These are phyloP conservation scores for Cotesia vestalis DNA, from an alignment of 1,140 invertebrate species.

Conservation along the genomic window DNA sequence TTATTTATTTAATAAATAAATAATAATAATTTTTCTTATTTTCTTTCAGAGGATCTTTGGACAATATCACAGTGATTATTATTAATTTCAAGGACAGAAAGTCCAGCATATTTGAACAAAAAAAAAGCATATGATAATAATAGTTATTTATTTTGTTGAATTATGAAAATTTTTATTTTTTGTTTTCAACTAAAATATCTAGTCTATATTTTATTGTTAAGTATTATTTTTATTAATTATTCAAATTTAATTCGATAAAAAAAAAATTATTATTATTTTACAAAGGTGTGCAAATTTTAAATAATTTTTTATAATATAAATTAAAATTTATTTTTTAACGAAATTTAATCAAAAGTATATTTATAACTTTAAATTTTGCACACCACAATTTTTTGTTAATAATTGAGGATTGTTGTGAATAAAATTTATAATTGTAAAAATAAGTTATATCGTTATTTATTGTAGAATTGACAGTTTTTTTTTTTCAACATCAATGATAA, in stretches of 20 bases:
- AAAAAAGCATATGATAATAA: constrained; percentile 31
- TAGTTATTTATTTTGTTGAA: neutral
- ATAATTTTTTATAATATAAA: too few species aligned
- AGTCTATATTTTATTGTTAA: neutral
- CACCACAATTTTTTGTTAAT: neutral
- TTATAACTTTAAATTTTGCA: too few species aligned
- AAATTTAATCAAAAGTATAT: too few species aligned
- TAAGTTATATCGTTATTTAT: constrained; percentile 6
- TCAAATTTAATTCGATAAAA: too few species aligned
- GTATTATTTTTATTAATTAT: neutral
- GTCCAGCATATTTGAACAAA: constrained; percentile 46
- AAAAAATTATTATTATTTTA: too few species aligned
- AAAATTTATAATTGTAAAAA: neutral
- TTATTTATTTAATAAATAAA: constrained; percentile 15
- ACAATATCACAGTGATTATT: constrained; percentile 95
- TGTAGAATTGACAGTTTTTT: constrained; percentile 13
- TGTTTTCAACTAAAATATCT: neutral
- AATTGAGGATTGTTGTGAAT: constrained; percentile 8
- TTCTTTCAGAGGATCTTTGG: constrained; percentile 79
- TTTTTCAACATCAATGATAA: too few species aligned
- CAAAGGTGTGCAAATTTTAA: too few species aligned
- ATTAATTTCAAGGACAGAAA: constrained; percentile 81
- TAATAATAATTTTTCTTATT: constrained; percentile 25
- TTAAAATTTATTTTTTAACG: too few species aligned
- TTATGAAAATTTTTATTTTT: neutral